Base-by-base conservation (phyloP, 2,888 invertebrate species). In the Phengaris alcon region DNA sequence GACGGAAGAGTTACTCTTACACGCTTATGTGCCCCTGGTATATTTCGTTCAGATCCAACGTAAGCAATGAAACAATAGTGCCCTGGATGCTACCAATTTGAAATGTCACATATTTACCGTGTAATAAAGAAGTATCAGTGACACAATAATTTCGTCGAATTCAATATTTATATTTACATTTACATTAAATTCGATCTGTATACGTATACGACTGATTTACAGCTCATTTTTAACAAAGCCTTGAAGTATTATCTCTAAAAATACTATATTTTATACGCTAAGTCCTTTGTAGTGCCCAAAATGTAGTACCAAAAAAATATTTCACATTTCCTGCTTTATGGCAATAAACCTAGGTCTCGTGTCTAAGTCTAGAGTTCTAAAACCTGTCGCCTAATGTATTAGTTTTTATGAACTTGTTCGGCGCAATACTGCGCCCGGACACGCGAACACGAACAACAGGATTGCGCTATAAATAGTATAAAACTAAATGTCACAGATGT, bases 271-370 rank as follows among this genome's bases (percentile, higher is more conserved):
- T n/a, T n/a, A n/a, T 52, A 52, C 4, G 12, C 48, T 48, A 52
- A 4, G 4, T 10, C 12, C 52, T 52, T 52, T 52, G 10, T 52
- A 64, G 64, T 13, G 3, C 6, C 13, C 13, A 64, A 64, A 44
- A 35, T 44, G 0, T 64, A 44, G 12, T 52, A 52, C 84, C 76
- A 79, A 79, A 46, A 46, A 44, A 68, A 75, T 69, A 48, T 48
- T 48, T 48, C 69, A 69, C 69, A 69, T 69, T 69, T 69, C 69
- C 69, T 69, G 69, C n/a, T 46, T 69, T 69, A 8, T 15, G 69
- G 69, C 48, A 69, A 69, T 69, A 69, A 69, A 69, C 69, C 48
- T 69, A 69, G 69, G 69, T 69, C 69, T 64, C 35, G 64, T 64
- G 69, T 69, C n/a, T 8, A 59, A 59, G 69, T 69, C 69, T 69